A percentile compares a stretch with the other conserved stretches of the same genome.
These are phyloP conservation scores for Syngnathus rostellatus DNA, from an alignment of 2,797 vertebrate genomes.

Conservation along the genomic window DNA sequence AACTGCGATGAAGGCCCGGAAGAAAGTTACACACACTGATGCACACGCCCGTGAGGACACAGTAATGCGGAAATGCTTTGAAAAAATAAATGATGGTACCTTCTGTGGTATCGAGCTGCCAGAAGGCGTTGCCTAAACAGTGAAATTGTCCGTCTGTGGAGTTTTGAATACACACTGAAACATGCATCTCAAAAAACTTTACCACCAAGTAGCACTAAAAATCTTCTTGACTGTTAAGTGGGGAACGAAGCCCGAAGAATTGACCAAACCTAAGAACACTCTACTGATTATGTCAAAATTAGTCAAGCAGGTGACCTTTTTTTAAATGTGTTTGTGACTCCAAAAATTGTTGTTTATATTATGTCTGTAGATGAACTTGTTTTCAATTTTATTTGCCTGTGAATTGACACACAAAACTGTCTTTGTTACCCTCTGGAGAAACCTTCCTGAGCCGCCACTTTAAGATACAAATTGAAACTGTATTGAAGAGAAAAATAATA, in stretches of 20 bases:
- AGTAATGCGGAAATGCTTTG: neutral
- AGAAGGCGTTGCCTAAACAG: neutral
- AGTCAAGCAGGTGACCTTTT: too few relatives aligned
- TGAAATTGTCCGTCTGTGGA: neutral
- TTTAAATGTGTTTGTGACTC: neutral
- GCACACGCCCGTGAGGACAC: neutral
- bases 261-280: neutral
- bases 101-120: neutral
- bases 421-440: too few relatives aligned
- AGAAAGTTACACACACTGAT: conserved; percentile 41
- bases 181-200: neutral
- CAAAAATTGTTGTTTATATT: neutral
- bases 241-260: neutral
- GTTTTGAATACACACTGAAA: neutral
- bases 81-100: neutral
- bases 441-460: too few relatives aligned
- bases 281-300: too few relatives aligned
- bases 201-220: neutral
- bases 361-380: neutral
- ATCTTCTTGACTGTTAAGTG: neutral
- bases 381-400: neutral
- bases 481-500: too few relatives aligned
- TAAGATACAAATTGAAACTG: too few relatives aligned
- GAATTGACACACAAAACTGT: neutral
- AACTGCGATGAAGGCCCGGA: conserved; percentile 58